A percentile compares a stretch with the other conserved stretches of the same genome.
Conservation (phyloP, 2,888 invertebrate species). For the Clepsis dumicolana region DNA sequence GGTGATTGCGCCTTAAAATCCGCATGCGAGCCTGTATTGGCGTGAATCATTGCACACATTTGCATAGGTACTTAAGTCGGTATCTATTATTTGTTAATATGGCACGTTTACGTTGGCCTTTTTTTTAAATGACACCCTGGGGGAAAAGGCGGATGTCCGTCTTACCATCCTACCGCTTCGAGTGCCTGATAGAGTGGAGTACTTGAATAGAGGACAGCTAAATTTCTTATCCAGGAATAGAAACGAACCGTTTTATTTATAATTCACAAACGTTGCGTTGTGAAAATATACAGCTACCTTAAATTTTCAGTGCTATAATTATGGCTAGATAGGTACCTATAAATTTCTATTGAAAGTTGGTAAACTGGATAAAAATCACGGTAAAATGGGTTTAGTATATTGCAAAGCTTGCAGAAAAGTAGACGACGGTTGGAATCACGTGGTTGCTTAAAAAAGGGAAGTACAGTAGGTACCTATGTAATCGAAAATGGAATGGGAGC, state of each 20-base stretch:
- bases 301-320: neutral
- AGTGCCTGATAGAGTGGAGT: slow-evolving; percentile 16
- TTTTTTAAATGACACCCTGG: slow-evolving; percentile 18
- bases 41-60: neutral
- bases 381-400: slow-evolving; percentile 4
- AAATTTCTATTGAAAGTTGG: neutral
- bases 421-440: slow-evolving; percentile 15
- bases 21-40: neutral
- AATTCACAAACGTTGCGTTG: neutral
- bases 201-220: slow-evolving; percentile 25
- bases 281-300: neutral
- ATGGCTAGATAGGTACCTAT: too few relatives aligned
- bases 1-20: slow-evolving; percentile 3
- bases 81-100: neutral
- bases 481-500: slow-evolving; percentile 16
- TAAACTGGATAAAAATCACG: slow-evolving; percentile 4
- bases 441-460: slow-evolving; percentile 21
- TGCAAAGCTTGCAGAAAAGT: slow-evolving; percentile 11
- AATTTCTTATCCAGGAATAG: neutral
- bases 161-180: slow-evolving; percentile 14
- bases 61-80: slow-evolving; percentile 3
- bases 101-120: slow-evolving; percentile 8
- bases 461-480: slow-evolving; percentile 15
- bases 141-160: slow-evolving; percentile 3
- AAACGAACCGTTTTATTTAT: neutral